Base-by-base conservation (phyloP, 1,140 invertebrate genomes). In the Pentalonia nigronervosa region DNA sequence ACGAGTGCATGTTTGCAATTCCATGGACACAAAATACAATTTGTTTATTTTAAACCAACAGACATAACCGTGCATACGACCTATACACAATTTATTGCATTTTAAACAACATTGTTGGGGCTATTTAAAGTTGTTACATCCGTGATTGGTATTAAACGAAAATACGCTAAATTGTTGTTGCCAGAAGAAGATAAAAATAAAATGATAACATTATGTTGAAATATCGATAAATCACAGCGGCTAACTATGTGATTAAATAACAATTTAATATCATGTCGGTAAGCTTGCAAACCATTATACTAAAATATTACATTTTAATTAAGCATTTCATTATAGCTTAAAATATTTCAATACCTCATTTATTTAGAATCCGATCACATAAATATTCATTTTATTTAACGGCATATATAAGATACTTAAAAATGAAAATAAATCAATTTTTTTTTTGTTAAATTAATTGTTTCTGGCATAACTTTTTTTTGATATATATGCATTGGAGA, bases 361-460 rank as follows among this genome's bases (percentile, higher is more conserved):
- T 30, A 20, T 76, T 76, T 76, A n/a, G n/a, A 76, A n/a, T n/a
- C n/a, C 0, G n/a, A 76, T n/a, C 60, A 67, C 30, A 67, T 14
- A 30, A 60, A 67, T 11, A 76, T 76, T 17, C 0, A 1, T 41
- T 4, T 14, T 67, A n/a, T n/a, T 34, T 17, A 76, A 67, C 14
- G 6, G 1, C n/a, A 17, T 76, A 23, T 17, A n/a, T n/a, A n/a
- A 30, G n/a, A n/a, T 30, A 23, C 60, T 76, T 76, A 30, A 76
- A 41, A 86, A 86, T 86, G 8, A 86, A 86, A 86, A 86, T 86
- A 86, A 86, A 86, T 86, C 36, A 41, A 3, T 41, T 45, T 41
- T 84, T 41, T 45, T 48, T 48, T 48, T n/a, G 25, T 47, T 11
- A 87, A 87, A 87, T 87, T 47, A 87, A 87, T 87, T 87, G 84